phyloP scores from a whole-genome alignment of 2,888 invertebrate genomes.

The Homarus gammarus region DNA sequence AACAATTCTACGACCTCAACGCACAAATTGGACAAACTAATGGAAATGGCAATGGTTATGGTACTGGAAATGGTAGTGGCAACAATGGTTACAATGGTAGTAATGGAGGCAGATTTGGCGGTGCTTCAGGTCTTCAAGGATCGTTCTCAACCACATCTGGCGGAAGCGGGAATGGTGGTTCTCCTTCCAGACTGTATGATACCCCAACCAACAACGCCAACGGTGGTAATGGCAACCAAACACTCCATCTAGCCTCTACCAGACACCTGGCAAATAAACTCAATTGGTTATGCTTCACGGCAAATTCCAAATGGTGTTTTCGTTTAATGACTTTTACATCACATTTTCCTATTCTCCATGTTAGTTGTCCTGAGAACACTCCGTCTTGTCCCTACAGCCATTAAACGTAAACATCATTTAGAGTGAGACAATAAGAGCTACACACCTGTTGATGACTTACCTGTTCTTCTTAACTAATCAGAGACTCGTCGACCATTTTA shows the following conservation, averaged over 20 bases:
- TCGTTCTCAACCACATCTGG: background rate
- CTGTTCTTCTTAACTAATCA: background rate
- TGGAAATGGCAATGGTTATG: background rate
- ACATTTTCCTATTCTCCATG: too few relatives aligned
- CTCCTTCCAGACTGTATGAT: background rate
- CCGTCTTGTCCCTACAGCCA: too few relatives aligned
- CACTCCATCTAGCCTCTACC: too few relatives aligned
- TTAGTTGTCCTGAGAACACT: too few relatives aligned
- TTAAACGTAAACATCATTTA: too few relatives aligned
- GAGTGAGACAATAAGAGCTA: too few relatives aligned
- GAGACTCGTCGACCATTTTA: background rate
- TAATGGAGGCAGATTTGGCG: background rate
- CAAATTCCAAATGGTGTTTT: too few relatives aligned
- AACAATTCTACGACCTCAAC: background rate
- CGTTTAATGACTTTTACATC: too few relatives aligned
- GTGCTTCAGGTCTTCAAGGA: background rate
- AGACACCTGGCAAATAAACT: too few relatives aligned
- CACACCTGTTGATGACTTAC: background rate
- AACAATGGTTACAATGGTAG: background rate
- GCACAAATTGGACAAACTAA: background rate
- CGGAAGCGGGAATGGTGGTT: background rate
- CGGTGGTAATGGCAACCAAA: background rate
- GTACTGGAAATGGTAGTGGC: background rate
- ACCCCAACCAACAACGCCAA: background rate
- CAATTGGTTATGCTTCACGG: too few relatives aligned